A percentile compares a stretch with the other conserved stretches of the same genome.
Conservation (phyloP, 1,140 invertebrate species). For the Bombus polaris region DNA sequence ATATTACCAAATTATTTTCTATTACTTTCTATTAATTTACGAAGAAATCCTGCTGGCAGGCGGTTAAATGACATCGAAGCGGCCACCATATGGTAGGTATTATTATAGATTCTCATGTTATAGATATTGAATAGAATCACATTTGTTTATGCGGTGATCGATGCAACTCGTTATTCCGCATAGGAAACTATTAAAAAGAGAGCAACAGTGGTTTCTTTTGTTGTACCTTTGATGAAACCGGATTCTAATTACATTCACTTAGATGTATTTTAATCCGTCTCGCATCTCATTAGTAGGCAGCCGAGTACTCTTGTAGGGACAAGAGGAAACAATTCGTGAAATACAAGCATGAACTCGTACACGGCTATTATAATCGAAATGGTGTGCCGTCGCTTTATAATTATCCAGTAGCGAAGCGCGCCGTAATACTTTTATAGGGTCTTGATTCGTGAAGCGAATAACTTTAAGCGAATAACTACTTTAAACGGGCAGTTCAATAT, state of each 20-base stretch:
- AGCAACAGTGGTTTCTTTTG: not conserved
- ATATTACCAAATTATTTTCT: too few relatives aligned
- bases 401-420: conserved; percentile 38
- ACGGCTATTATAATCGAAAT: conserved; percentile 53
- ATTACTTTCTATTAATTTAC: too few relatives aligned
- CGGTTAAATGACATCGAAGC: too few relatives aligned
- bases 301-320: conserved; percentile 40
- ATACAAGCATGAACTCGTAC: conserved; percentile 39
- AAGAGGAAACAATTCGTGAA: conserved; percentile 46
- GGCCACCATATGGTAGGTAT: too few relatives aligned
- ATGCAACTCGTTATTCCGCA: too few relatives aligned
- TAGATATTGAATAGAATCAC: too few relatives aligned
- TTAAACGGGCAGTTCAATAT: conserved; percentile 28
- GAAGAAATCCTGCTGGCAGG: too few relatives aligned
- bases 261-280: not conserved
- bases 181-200: too few relatives aligned
- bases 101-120: too few relatives aligned
- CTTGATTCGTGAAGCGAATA: conserved; percentile 63
- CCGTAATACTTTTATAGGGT: conserved; percentile 58
- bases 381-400: conserved; percentile 34
- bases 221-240: not conserved
- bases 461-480: conserved; percentile 38
- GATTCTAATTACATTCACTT: not conserved
- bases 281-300: conserved; percentile 47
- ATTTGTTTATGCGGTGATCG: too few relatives aligned